phyloP scores from a whole-genome alignment of 2,113 vertebrate genomes.

The Laticauda colubrina region DNA sequence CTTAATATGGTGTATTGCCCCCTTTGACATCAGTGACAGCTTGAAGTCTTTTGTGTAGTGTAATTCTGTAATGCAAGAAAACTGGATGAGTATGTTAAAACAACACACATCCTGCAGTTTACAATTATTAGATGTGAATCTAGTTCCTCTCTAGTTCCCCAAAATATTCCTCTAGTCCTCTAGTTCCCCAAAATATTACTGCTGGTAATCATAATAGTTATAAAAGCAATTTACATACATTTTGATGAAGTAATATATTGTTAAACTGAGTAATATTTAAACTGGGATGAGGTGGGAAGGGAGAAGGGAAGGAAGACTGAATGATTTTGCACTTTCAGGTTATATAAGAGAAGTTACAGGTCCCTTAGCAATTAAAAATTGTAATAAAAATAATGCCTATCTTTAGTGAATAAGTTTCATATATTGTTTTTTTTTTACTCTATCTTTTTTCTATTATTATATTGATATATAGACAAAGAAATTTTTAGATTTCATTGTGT shows the following conservation, averaged over 20 bases:
- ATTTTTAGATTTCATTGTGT: background rate
- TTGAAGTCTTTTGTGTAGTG: no score
- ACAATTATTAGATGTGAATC: background rate
- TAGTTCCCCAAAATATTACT: background rate
- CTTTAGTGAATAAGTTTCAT: constrained; percentile 26
- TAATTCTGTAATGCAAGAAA: no score
- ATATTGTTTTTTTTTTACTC: constrained; percentile 5
- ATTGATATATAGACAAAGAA: background rate
- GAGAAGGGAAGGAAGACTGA: background rate
- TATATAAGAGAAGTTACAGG: background rate
- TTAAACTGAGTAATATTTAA: background rate
- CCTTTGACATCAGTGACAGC: no score
- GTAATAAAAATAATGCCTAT: background rate
- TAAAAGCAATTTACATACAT: background rate
- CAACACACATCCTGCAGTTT: background rate
- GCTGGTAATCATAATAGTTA: background rate
- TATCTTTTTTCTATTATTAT: background rate
- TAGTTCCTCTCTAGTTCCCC: background rate
- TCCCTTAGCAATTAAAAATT: background rate
- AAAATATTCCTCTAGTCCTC: no score
- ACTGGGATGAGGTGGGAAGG: background rate
- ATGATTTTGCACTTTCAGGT: background rate
- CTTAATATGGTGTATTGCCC: no score
- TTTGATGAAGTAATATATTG: background rate
- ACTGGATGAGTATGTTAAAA: no score